phyloP scores from a whole-genome alignment of 2,797 vertebrate species.

The Siniperca undulata region DNA sequence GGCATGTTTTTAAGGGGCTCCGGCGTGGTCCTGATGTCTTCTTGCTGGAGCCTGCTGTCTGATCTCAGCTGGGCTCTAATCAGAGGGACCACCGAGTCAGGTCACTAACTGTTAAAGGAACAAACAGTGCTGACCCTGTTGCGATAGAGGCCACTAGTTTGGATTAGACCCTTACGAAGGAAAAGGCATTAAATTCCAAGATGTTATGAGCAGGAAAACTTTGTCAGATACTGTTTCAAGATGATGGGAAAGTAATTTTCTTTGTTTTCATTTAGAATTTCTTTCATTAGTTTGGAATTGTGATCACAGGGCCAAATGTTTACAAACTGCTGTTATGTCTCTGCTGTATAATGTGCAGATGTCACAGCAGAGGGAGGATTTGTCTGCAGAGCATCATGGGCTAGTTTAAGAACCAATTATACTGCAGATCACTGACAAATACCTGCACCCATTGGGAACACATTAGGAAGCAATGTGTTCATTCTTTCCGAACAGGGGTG shows the following conservation, averaged over 20 bases:
- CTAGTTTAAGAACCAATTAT: constrained; percentile 66
- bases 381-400: constrained; percentile 58
- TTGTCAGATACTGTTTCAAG: constrained; percentile 38
- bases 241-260: constrained; percentile 38
- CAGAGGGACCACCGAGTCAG: constrained; percentile 71
- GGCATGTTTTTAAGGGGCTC: constrained; percentile 75
- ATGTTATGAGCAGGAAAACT: constrained; percentile 33
- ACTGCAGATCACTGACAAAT: constrained; percentile 74
- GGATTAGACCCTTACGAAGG: constrained; percentile 26
- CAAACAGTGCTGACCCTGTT: constrained; percentile 61
- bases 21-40: constrained; percentile 75
- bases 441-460: constrained; percentile 84
- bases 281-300: constrained; percentile 27
- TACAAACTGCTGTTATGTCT: constrained; percentile 57
- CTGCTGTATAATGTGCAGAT: constrained; percentile 55
- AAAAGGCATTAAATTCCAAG: constrained; percentile 30
- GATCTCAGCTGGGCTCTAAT: constrained; percentile 77
- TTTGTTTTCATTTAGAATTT: constrained; percentile 47
- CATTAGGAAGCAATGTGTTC: constrained; percentile 84
- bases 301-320: constrained; percentile 51
- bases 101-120: constrained; percentile 59
- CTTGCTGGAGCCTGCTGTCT: constrained; percentile 65
- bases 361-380: constrained; percentile 37
- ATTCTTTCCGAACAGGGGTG: constrained; percentile 83
- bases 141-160: constrained; percentile 56